Evolutionary conservation across 2,888 invertebrate genomes (phyloP).

Genomic region (Ceramica pisi): DNA sequence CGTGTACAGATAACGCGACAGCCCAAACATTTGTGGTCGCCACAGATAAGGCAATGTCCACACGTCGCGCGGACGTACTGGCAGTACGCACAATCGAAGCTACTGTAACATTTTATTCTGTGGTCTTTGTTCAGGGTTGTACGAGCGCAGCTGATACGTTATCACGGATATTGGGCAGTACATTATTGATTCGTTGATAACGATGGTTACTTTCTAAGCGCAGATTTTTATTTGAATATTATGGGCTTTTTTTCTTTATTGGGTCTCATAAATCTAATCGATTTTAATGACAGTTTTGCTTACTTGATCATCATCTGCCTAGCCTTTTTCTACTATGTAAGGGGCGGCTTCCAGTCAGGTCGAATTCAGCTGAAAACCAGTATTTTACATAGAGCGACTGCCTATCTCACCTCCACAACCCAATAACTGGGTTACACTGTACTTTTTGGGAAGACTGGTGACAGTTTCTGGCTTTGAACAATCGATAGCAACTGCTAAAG

Average conservation of each 20-base stretch:
- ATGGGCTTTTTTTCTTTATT: constrained; percentile 63
- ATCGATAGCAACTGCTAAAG: not conserved
- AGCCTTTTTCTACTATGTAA: too few relatives aligned
- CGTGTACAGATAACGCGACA: constrained; percentile 71
- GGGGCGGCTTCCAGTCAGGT: too few relatives aligned
- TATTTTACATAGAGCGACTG: too few relatives aligned
- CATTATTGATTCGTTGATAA: constrained; percentile 89
- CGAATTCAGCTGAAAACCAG: too few relatives aligned
- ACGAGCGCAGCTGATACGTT: constrained; percentile 77
- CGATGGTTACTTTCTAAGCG: constrained; percentile 77
- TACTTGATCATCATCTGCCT: not conserved
- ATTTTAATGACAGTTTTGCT: constrained; percentile 26
- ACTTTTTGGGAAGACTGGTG: too few relatives aligned
- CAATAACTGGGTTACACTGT: too few relatives aligned
- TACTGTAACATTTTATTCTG: constrained; percentile 75
- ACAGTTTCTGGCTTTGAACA: too few relatives aligned
- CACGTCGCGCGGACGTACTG: constrained; percentile 40
- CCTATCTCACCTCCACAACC: too few relatives aligned
- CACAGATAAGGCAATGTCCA: constrained; percentile 73
- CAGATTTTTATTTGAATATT: constrained; percentile 81
- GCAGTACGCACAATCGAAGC: constrained; percentile 65
- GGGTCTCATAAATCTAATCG: constrained; percentile 43
- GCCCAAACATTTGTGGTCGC: constrained; percentile 71
- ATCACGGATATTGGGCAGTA: constrained; percentile 81
- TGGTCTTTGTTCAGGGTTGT: constrained; percentile 78